Evolutionary conservation across 2,113 vertebrate genomes (phyloP).

Genomic region (Glaucomys volans): DNA sequence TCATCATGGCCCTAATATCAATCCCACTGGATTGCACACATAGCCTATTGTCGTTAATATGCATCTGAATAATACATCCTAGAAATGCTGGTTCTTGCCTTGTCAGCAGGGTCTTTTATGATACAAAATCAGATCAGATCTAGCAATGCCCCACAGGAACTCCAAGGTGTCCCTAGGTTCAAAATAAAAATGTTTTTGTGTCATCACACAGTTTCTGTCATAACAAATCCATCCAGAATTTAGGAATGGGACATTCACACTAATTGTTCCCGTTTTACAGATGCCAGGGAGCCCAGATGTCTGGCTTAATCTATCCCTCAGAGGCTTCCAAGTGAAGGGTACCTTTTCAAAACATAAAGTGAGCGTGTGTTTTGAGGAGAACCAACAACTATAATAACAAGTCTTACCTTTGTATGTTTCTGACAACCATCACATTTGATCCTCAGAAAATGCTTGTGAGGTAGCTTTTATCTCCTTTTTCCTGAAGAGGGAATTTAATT

Average conservation of each 20-base stretch:
- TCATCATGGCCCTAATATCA: background rate
- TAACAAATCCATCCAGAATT: background rate
- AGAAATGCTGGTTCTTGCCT: background rate
- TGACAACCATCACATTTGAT: conserved; percentile 31
- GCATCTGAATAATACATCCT: background rate
- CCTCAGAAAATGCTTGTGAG: conserved; percentile 11
- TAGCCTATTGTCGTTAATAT: background rate
- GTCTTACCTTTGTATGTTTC: background rate
- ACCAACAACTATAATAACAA: background rate
- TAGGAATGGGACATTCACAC: background rate
- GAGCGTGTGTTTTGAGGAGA: background rate
- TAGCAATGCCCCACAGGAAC: background rate
- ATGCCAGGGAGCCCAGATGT: background rate
- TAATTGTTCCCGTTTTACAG: background rate
- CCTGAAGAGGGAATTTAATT: background rate
- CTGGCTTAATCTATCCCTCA: background rate
- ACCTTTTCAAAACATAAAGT: background rate
- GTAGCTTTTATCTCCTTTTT: background rate
- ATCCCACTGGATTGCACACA: background rate
- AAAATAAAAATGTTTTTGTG: background rate
- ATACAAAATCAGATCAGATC: background rate
- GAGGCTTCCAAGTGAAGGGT: background rate
- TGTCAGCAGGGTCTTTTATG: background rate
- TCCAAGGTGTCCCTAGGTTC: background rate
- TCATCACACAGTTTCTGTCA: background rate